These are phyloP conservation scores for Condylura cristata DNA, from an alignment of 2,113 vertebrate genomes.

Conservation along the genomic window DNA sequence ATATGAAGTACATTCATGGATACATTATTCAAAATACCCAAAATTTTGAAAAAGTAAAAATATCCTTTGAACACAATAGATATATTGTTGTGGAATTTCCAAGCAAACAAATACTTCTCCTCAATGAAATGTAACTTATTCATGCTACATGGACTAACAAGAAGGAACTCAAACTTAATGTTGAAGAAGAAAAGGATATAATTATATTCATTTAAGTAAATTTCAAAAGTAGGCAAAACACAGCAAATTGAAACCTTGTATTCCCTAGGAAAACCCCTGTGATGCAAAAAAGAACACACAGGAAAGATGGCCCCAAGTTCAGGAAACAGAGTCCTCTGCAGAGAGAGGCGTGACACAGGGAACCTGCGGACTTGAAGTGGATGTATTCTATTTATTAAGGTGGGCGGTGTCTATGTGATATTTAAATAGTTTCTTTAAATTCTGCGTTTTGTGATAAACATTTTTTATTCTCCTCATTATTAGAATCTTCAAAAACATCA, in stretches of 20 bases:
- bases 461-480: background rate
- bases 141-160: background rate
- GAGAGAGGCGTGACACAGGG: background rate
- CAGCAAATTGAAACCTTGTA: background rate
- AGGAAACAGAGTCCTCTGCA: background rate
- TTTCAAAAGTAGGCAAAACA: background rate
- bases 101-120: background rate
- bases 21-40: background rate
- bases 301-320: background rate
- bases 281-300: background rate
- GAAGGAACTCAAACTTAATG: background rate
- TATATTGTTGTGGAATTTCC: background rate
- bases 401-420: background rate
- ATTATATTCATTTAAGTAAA: background rate
- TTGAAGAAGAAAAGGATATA: background rate
- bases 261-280: background rate
- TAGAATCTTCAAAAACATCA: background rate
- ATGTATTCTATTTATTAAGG: conserved; percentile 3
- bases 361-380: background rate
- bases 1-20: background rate
- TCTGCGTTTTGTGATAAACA: background rate
- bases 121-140: background rate
- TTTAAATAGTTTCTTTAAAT: background rate
- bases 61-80: background rate
- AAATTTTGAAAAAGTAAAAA: background rate